Evolutionary conservation across 2,797 vertebrate genomes (phyloP), one percentile per base, ranked within the genome.

Genomic region (Amblyopsis hoosieri): DNA sequence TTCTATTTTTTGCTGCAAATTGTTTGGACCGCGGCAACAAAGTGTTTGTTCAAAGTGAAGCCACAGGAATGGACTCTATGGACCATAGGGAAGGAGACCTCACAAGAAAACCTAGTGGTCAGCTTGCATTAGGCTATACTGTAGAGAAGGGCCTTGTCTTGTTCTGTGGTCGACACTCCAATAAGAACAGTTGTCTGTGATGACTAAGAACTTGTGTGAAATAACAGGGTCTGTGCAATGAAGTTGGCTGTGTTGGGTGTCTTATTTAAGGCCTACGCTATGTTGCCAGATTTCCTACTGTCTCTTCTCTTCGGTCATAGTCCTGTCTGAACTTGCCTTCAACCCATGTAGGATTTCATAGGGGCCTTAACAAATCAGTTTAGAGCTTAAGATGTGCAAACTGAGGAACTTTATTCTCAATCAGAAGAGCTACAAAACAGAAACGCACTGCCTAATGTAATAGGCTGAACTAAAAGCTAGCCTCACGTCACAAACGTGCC

Each of bases 1-100:
- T 62, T 66, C 78, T 83, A 89, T 87, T 89, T 88, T 84, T 72
- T 80, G 75, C 62, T 52, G 57, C 6, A 23, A 71, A 81, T 86
- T 69, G 75, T 84, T 82, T 72, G 78, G 67, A 75, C 71, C 46
- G 7, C 51, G 61, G 65, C 70, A 64, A 56, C 31, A 46, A 60
- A 55, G 53, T 62, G 60, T 67, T 62, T 71, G 46, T 71, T 81
- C 71, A 76, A 67, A 66, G 69, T 76, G 53, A 85, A 60, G 80
- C 61, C 64, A 64, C 67, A 82, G 79, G 75, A 84, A 74, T 66
- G 57, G 56, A 53, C 63, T 66, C 54, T 1, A 17, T 42, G 23
- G 45, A 7, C 62, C 46, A 37, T 46, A 13, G 15, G 58, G 48
- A 48, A 55, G 66, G 14, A 62, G 56, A 12, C 4, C 60, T 33